Conservation (phyloP, 1,140 invertebrate species). For the Drosophila kikkawai region DNA sequence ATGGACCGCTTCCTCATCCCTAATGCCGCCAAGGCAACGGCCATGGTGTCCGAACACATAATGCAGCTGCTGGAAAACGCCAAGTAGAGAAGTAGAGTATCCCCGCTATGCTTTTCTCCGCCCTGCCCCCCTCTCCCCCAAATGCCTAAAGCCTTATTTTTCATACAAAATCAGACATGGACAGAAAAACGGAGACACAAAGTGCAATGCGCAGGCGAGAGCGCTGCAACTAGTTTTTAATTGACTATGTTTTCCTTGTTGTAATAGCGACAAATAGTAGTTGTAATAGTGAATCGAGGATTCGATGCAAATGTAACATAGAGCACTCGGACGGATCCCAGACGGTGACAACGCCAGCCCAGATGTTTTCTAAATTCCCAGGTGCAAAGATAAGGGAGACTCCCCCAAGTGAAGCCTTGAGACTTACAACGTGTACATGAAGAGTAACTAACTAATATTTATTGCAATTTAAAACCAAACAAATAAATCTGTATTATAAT, state of each 20-base stretch:
- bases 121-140: background rate
- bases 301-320: conserved; percentile 69
- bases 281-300: conserved; percentile 30
- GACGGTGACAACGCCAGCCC: conserved; percentile 6
- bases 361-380: conserved; percentile 47
- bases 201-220: conserved; percentile 49
- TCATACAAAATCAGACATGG: conserved; percentile 26
- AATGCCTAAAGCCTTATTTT: conserved; percentile 41
- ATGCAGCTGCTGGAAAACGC: conserved; percentile 81
- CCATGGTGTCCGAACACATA: conserved; percentile 87
- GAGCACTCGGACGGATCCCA: conserved; percentile 19
- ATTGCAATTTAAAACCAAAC: conserved; percentile 71
- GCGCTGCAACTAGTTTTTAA: conserved; percentile 51
- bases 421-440: conserved; percentile 74
- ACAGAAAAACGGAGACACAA: conserved; percentile 21
- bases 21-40: conserved; percentile 94
- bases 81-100: conserved; percentile 45
- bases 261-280: conserved; percentile 49
- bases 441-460: conserved; percentile 73
- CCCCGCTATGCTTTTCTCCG: conserved; percentile 21
- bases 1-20: conserved; percentile 97
- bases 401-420: conserved; percentile 64
- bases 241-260: conserved; percentile 71
- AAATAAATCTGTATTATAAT: conserved; percentile 79
- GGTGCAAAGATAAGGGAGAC: conserved; percentile 47